phyloP scores from a whole-genome alignment of 1,140 invertebrate species.

The Drosophila suzukii region DNA sequence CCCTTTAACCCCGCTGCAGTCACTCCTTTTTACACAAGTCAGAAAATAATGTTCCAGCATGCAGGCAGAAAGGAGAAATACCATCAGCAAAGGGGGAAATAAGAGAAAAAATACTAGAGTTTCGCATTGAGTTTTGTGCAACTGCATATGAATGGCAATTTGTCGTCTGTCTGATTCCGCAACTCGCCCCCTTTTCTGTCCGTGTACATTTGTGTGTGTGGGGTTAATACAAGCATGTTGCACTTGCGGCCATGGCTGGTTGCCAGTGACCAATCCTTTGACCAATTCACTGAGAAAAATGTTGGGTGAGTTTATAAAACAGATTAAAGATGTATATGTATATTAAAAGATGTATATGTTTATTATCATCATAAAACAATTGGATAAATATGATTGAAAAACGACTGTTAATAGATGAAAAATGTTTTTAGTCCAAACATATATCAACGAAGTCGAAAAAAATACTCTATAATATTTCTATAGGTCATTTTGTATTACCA shows the following conservation, averaged over 20 bases:
- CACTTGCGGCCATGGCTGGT: constrained; percentile 54
- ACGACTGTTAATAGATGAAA: too few species aligned
- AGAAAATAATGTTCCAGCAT: constrained; percentile 60
- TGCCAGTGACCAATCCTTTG: constrained; percentile 39
- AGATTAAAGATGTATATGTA: background rate
- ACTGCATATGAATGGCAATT: constrained; percentile 79
- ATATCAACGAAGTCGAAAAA: too few species aligned
- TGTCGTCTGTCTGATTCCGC: constrained; percentile 59
- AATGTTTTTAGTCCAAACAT: too few species aligned
- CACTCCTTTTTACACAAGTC: constrained; percentile 23
- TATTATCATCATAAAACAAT: too few species aligned
- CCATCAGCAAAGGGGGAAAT: constrained; percentile 11
- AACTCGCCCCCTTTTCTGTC: constrained; percentile 16
- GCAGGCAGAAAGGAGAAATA: constrained; percentile 36
- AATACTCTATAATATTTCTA: too few species aligned
- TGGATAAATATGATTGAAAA: too few species aligned
- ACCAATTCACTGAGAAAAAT: constrained; percentile 4
- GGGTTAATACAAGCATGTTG: constrained; percentile 73
- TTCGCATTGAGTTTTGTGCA: constrained; percentile 49
- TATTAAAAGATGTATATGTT: too few species aligned
- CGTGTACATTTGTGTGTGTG: constrained; percentile 3
- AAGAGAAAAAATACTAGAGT: constrained; percentile 29
- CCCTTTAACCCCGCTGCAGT: background rate
- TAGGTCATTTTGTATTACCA: too few species aligned
- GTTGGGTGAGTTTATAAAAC: background rate